A percentile compares a stretch with the other conserved stretches of the same genome.
These are phyloP conservation scores for Nycticryphes semicollaris DNA, from an alignment of 2,113 vertebrate genomes.

Conservation along the genomic window DNA sequence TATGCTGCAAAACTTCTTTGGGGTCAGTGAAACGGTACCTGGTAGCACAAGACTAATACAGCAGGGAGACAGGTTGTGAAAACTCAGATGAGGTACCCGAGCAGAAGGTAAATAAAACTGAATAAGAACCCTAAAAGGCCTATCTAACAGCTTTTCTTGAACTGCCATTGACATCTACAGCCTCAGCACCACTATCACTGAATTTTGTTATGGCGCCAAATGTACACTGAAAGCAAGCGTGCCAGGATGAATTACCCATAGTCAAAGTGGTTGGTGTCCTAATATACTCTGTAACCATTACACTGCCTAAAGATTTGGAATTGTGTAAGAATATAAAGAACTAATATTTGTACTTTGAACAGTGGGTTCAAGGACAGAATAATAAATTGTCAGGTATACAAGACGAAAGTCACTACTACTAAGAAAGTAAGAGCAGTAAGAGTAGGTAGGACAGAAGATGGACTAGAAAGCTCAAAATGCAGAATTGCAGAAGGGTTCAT, in stretches of 20 bases:
- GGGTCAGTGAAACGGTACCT: not conserved
- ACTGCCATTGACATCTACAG: not conserved
- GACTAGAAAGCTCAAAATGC: not conserved
- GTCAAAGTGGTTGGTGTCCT: not conserved
- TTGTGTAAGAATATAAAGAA: not conserved
- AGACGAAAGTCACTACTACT: not conserved
- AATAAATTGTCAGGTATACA: not conserved
- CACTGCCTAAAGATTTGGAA: not conserved
- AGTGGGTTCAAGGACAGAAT: not conserved
- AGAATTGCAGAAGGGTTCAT: not conserved
- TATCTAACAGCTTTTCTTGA: not conserved
- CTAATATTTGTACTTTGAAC: not conserved
- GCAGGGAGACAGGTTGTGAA: not conserved
- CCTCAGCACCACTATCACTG: not conserved
- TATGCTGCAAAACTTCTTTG: not conserved
- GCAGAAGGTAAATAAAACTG: not conserved
- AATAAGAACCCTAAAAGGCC: not conserved
- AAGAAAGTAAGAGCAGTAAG: not conserved
- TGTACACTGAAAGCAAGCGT: not conserved
- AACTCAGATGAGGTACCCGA: not conserved
- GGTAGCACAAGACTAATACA: not conserved
- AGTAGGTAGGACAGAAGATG: not conserved
- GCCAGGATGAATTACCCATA: not conserved
- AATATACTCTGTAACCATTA: not conserved
- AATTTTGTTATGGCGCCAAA: not conserved